Evolutionary conservation across 2,888 invertebrate genomes (phyloP).

Genomic region (Drosophila seclusa): DNA sequence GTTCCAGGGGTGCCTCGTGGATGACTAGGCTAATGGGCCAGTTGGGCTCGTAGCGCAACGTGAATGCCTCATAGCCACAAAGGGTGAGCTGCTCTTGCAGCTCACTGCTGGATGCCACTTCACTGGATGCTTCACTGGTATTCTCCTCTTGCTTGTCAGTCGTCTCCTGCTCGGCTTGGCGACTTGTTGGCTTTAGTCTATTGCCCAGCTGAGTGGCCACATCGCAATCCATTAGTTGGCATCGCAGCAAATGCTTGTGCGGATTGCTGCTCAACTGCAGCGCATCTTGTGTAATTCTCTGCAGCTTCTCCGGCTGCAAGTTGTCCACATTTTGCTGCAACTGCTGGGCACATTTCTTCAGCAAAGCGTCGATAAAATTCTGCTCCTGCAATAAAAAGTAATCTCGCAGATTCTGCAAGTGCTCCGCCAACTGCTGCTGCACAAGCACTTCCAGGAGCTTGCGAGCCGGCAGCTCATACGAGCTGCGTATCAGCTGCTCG

Average conservation of each 20-base stretch:
- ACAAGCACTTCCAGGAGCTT: constrained; percentile 45
- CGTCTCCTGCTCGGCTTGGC: neutral
- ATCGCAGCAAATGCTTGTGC: constrained; percentile 45
- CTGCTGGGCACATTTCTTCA: constrained; percentile 24
- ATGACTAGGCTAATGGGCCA: constrained; percentile 66
- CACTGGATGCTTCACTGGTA: neutral
- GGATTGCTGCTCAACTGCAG: constrained; percentile 42
- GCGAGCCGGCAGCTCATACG: constrained; percentile 57
- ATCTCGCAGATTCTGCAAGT: constrained; percentile 42
- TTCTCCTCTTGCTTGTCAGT: neutral
- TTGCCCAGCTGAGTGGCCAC: constrained; percentile 45
- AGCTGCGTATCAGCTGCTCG: constrained; percentile 32
- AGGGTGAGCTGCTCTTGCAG: constrained; percentile 14
- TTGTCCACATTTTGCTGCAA: constrained; percentile 33
- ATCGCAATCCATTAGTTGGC: constrained; percentile 44
- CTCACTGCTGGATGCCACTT: neutral
- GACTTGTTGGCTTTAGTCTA: neutral
- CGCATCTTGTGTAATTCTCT: constrained; percentile 15
- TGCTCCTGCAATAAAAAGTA: constrained; percentile 55
- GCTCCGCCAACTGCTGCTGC: constrained; percentile 39
- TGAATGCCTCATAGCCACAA: constrained; percentile 53
- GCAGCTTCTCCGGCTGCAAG: constrained; percentile 42
- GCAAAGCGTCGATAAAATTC: constrained; percentile 29
- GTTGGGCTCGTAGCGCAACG: constrained; percentile 46
- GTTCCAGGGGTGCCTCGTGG: constrained; percentile 41